Evolutionary conservation across 2,888 invertebrate genomes (phyloP), one percentile per base, ranked within the genome.

Genomic region (Volucella inanis): DNA sequence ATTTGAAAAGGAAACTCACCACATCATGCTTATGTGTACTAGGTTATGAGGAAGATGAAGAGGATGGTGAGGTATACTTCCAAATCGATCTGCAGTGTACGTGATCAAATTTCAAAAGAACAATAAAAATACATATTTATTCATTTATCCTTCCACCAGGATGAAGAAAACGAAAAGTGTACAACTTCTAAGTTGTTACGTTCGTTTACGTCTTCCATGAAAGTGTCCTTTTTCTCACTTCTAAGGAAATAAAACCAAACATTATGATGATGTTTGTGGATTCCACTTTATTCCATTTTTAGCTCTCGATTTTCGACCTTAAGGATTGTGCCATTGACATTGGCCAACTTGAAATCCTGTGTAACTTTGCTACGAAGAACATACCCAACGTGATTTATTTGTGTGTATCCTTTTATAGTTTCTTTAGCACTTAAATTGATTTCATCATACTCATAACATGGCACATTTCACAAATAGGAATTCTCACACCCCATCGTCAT

Each of bases 21-120:
- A 22, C 15, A 14, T 6, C 39, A 65, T 22, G 22, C 47, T 41
- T 39, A 49, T 49, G 14, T 38, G 15, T 57, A 65, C 65, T 65
- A 57, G 50, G 9, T 9, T 10, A 57, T 47, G n/a, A 49, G 65
- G 47, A 39, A 6, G 22, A 18, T 12, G 55, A 41, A 49, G n/a
- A 57, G 50, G 47, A 39, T 2, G 22, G n/a, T 14, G 47, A 41
- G 41, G n/a, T 8, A 3, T 39, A 31, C 1, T 43, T 49, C 49
- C 15, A 0, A 15, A 45, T 64, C 64, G 74, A 74, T 74, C 64
- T 38, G 8, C 50, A 31, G 31, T 18, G 38, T 67, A 67, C 67
- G 75, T 76, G 75, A 76, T 76, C 57, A 10, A 76, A 50, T 76
- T 65, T 57, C 55, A 9, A 4, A 12, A 62, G 1, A 22, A 54